Evolutionary conservation across 2,113 vertebrate genomes (phyloP), one percentile per base, ranked within the genome.

Genomic region (Tonatia bakeri): DNA sequence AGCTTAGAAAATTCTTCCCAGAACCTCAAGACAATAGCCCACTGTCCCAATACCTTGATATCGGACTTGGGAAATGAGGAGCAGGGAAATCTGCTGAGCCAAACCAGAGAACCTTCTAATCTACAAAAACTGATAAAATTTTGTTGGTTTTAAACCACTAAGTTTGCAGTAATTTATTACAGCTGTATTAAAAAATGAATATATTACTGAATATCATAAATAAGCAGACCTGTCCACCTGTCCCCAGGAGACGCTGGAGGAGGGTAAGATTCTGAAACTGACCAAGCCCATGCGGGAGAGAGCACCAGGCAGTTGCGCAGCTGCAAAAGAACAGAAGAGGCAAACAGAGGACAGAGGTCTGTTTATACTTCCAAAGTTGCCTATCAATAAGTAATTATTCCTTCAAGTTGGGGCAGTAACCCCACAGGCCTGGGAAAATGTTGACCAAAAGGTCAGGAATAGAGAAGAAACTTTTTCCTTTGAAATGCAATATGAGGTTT

Each of bases 211-310:
- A n/a, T 15, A 13, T 1, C 43, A 26, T 38, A 56, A 59, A 19
- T 56, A 85, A 90, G 11, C 43, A 76, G 15, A 56, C 7, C 19
- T 70, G 15, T 9, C 22, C 11, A 47, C 7, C 5, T 15, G 36
- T 3, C 20, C 4, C 5, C 10, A 38, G 16, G 9, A 85, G 43
- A 94, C 59, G 7, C 45, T 52, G 15, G 9, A 50, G 7, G 19
- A 31, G 7, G 20, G 1, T 5, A 75, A 73, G 1, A 89, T 10
- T 19, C 16, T 54, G 52, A 47, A 38, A 8, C 0, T 45, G 4
- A 12, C 20, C 17, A 33, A 50, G 4, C 4, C 2, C 28, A 14
- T 1, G 9, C 3, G 19, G 5, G 28, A 52, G 2, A 59, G 3
- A 65, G 3, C 5, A 50, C 17, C 14, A 3, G 40, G 2, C 2